Base-by-base conservation (phyloP, 1,140 invertebrate genomes). In the Drosophila baimaii region DNA sequence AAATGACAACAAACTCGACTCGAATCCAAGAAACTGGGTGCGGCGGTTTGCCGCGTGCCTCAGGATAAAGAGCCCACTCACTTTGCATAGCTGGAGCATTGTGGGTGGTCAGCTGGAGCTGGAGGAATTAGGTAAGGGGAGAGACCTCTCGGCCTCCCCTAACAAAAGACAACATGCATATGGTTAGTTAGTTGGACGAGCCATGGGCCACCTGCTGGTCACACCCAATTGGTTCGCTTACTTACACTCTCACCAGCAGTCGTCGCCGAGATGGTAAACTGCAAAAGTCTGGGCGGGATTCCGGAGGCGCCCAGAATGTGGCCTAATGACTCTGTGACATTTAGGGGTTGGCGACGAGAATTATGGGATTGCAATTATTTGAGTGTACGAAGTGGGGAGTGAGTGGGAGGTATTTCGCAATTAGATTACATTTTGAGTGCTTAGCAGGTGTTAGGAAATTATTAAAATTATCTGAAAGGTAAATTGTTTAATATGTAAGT, bases 1-100 rank as follows among this genome's bases (percentile, higher is more conserved):
- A 86, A 79, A 81, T 82, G 83, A 88, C 84, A 88, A 81, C 62
- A 78, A 77, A 78, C 81, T 83, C 72, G 72, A 80, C 66, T 64
- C 41, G 41, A 73, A 51, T 15, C 69, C 69, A 71, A 71, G 69
- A 71, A 74, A 64, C 65, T 77, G 77, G 83, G 83, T 83, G 83
- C 65, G 83, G 79, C 49, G 29, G 7, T 9, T 52, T 43, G 33
- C 66, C 81, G 84, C 76, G 54, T 73, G 80, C 79, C 75, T 51
- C 59, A 66, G 64, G 58, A 83, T 39, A 70, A 71, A 37, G 54
- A 31, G 19, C 31, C 51, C 51, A 71, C 41, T 71, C 52, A 41
- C 70, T 83, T 85, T 85, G 74, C 77, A 84, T 80, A 74, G 35
- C 56, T 15, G 23, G 33, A 17, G 31, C 33, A 33, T 15, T 15